Percentiles rank a stretch among this genome's conserved stretches.
phyloP scores from a whole-genome alignment of 2,888 invertebrate genomes.

The Macrophya alboannulata region DNA sequence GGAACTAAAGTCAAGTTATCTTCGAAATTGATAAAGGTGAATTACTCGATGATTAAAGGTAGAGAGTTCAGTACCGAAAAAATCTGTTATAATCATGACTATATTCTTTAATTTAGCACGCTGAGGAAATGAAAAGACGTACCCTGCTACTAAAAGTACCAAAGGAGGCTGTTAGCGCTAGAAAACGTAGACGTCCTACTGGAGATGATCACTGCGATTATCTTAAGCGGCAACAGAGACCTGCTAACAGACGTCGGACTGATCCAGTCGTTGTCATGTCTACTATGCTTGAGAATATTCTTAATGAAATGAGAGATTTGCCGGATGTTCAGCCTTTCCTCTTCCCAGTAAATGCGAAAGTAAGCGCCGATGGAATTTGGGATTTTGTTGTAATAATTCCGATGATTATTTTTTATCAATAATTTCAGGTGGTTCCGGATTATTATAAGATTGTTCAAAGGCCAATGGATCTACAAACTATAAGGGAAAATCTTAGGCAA shows the following conservation, averaged over 20 bases:
- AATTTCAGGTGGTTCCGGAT: constrained; percentile 90
- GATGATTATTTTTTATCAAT: constrained; percentile 23
- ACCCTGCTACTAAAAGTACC: constrained; percentile 90
- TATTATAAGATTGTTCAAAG: constrained; percentile 95
- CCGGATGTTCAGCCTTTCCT: constrained; percentile 97
- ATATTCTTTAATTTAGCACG: constrained; percentile 83
- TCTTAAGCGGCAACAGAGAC: constrained; percentile 89
- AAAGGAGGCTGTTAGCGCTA: constrained; percentile 85
- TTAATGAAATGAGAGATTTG: constrained; percentile 95
- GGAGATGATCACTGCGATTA: constrained; percentile 94
- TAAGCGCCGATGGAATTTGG: constrained; percentile 72
- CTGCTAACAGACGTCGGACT: constrained; percentile 94
- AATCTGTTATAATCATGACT: neutral
- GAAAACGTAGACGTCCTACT: constrained; percentile 85
- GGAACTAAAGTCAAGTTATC: constrained; percentile 97
- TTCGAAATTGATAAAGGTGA: constrained; percentile 91
- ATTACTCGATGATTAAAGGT: neutral
- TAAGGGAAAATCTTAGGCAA: constrained; percentile 93
- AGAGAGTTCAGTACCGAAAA: neutral
- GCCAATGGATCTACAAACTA: constrained; percentile 99
- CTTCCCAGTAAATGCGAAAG: constrained; percentile 96
- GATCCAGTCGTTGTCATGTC: constrained; percentile 98
- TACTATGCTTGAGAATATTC: constrained; percentile 93
- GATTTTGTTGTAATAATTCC: constrained; percentile 36
- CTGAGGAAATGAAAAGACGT: constrained; percentile 92